A percentile compares a stretch with the other conserved stretches of the same genome.
Evolutionary conservation across 2,888 invertebrate species (phyloP).

Genomic region (Limnephilus marmoratus): DNA sequence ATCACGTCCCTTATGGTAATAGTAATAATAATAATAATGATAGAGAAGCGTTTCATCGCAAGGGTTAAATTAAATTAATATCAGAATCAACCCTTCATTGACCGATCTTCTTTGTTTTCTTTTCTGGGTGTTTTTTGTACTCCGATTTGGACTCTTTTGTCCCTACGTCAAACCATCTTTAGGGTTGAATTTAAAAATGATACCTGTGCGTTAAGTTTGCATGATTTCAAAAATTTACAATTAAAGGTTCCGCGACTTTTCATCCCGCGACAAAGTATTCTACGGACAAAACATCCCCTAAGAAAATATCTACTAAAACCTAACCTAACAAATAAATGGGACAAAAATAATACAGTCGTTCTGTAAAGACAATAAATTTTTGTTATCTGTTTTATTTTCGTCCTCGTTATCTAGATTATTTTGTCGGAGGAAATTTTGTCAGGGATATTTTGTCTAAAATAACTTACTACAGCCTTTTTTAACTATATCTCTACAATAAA

Average conservation of each 20-base stretch:
- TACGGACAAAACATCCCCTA: too few relatives aligned
- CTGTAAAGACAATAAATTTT: too few relatives aligned
- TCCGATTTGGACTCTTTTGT: constrained; percentile 32
- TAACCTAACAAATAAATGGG: too few relatives aligned
- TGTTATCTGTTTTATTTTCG: too few relatives aligned
- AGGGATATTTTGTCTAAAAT: too few relatives aligned
- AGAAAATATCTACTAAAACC: too few relatives aligned
- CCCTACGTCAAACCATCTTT: constrained; percentile 20
- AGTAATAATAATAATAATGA: constrained; percentile 48
- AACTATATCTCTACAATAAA: background rate
- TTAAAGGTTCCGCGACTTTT: too few relatives aligned
- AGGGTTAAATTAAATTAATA: constrained; percentile 64
- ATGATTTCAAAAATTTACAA: background rate
- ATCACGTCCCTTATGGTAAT: constrained; percentile 34
- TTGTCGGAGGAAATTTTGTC: too few relatives aligned
- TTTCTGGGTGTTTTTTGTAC: constrained; percentile 40
- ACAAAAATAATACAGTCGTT: too few relatives aligned
- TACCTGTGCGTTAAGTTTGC: background rate
- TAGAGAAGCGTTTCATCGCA: constrained; percentile 47
- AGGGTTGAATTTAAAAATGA: constrained; percentile 14
- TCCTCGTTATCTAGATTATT: too few relatives aligned
- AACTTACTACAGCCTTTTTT: background rate
- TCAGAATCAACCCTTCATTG: constrained; percentile 62
- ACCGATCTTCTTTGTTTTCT: constrained; percentile 49
- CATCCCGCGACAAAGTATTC: too few relatives aligned